Percentiles rank a stretch among this genome's conserved stretches.
These are phyloP conservation scores for Ennomos fuscantarius DNA, from an alignment of 2,888 invertebrate species.

Conservation along the genomic window DNA sequence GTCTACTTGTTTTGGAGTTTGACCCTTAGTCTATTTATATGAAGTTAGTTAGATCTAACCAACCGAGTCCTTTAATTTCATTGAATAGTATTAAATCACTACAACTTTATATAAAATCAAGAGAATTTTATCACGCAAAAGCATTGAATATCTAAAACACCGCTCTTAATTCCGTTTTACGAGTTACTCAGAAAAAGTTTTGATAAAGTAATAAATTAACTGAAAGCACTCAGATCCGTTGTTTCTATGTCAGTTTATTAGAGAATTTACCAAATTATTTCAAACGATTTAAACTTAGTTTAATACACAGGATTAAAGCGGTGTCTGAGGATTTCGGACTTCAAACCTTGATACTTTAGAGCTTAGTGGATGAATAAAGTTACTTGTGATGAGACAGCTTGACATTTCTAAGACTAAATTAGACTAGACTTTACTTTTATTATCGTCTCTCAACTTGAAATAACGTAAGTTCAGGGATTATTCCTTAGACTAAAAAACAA, in stretches of 20 bases:
- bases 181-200: conserved; percentile 16
- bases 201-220: conserved; percentile 19
- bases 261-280: conserved; percentile 23
- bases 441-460: background rate
- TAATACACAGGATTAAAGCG: conserved; percentile 22
- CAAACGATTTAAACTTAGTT: conserved; percentile 28
- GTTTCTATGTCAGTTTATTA: conserved; percentile 26
- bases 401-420: conserved; percentile 12
- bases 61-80: too few relatives aligned
- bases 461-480: too few relatives aligned
- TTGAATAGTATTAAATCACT: too few relatives aligned
- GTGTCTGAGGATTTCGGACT: conserved; percentile 23
- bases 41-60: too few relatives aligned
- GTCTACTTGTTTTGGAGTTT: too few relatives aligned
- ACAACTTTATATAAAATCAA: too few relatives aligned
- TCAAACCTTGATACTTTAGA: conserved; percentile 20
- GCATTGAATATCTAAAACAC: conserved; percentile 1
- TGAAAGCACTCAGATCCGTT: conserved; percentile 17
- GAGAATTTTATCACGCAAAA: too few relatives aligned
- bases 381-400: conserved; percentile 20
- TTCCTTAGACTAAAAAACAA: too few relatives aligned
- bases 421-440: conserved; percentile 6
- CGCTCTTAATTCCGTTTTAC: conserved; percentile 9
- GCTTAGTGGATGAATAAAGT: conserved; percentile 24
- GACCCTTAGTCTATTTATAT: too few relatives aligned